phyloP scores from a whole-genome alignment of 1,140 invertebrate genomes.

The Fragariocoptes setiger region DNA sequence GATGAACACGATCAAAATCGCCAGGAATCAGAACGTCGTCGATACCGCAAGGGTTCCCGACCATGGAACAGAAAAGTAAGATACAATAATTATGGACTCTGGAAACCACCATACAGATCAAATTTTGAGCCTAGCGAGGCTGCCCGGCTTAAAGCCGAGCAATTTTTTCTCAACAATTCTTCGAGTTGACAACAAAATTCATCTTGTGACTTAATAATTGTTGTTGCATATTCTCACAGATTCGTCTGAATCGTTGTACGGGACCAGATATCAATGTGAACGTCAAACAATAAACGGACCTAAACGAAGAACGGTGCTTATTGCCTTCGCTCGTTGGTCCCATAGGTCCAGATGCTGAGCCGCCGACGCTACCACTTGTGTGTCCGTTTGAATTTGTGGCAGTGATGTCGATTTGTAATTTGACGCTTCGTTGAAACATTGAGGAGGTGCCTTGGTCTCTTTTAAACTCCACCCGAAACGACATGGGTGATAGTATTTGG shows the following conservation, averaged over 20 bases:
- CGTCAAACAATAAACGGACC: slow-evolving; percentile 56
- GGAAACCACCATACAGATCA: too few relatives aligned
- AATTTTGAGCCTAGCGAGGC: too few relatives aligned
- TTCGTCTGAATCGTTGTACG: slow-evolving; percentile 62
- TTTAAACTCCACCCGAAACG: slow-evolving; percentile 89
- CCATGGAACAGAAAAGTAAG: too few relatives aligned
- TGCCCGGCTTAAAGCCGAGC: too few relatives aligned
- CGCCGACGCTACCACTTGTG: slow-evolving; percentile 7
- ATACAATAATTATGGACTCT: too few relatives aligned
- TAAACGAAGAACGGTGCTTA: slow-evolving; percentile 28
- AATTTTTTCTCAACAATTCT: slow-evolving; percentile 18
- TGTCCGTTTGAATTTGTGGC: slow-evolving; percentile 1
- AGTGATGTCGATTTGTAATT: slow-evolving; percentile 47
- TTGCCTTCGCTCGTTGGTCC: slow-evolving; percentile 19
- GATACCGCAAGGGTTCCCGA: too few relatives aligned
- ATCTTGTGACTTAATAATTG: slow-evolving; percentile 36
- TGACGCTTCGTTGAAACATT: slow-evolving; percentile 81
- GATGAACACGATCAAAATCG: too few relatives aligned
- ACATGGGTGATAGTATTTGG: slow-evolving; percentile 86
- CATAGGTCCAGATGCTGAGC: slow-evolving; percentile 35
- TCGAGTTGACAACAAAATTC: slow-evolving; percentile 17
- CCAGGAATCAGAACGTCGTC: too few relatives aligned
- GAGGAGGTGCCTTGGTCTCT: slow-evolving; percentile 49
- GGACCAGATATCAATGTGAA: slow-evolving; percentile 84
- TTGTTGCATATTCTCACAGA: slow-evolving; percentile 79